Evolutionary conservation across 1,140 invertebrate species (phyloP), one percentile per base, ranked within the genome.

Genomic region (Himalopsyche phryganea): DNA sequence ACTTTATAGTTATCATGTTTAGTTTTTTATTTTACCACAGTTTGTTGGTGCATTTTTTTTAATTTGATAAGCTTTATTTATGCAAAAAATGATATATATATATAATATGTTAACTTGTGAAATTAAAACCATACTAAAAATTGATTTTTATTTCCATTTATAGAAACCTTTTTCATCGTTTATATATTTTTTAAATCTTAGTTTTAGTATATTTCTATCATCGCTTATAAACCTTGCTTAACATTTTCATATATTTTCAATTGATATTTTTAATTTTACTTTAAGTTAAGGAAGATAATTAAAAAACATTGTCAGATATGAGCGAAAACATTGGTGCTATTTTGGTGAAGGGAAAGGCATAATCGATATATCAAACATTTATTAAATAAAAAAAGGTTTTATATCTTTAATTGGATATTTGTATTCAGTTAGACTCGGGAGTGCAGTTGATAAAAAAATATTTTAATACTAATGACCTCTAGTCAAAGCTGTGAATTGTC

Each of bases 301-400:
- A 28, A 28, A 32, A n/a, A 28, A 28, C 32, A 58, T 58, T 45
- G 51, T 46, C 50, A 15, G 13, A 6, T 45, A 17, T 44, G 49
- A 52, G 56, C 56, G 56, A 58, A 51, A 51, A 20, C 38, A 51
- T 46, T 58, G 48, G 48, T 58, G 56, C 49, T 52, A 58, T 33
- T 46, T 58, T 47, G 56, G 56, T 58, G 56, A 58, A 46, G 56
- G 56, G 42, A 54, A 23, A 45, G 14, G 18, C 42, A 45, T 15
- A 15, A 46, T 4, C 14, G 23, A 32, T 28, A 28, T 45, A 32
- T 17, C 35, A 54, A 54, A 44, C 35, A 42, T 19, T 15, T 13
- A 7, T 28, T 11, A 50, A 36, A 9, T 52, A 15, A 40, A 28
- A 28, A 28, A 28, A 28, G 23, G 23, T 28, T 28, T 28, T 28